Evolutionary conservation across 2,888 invertebrate species (phyloP), one percentile per base, ranked within the genome.

Genomic region (Iselma pallidipennis): DNA sequence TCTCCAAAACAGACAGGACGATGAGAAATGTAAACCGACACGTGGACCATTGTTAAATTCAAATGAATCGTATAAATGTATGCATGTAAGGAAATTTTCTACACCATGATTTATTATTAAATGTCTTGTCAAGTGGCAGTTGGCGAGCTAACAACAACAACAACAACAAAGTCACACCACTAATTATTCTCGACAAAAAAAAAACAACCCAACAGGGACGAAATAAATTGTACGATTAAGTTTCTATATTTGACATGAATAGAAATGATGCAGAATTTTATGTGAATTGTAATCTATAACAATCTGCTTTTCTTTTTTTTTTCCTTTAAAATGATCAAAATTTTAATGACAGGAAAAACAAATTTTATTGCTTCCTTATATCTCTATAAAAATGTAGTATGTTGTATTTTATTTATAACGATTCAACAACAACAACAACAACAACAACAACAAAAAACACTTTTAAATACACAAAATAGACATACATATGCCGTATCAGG

Each of bases 281-380:
- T n/a, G n/a, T n/a, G n/a, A n/a, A n/a, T n/a, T n/a, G n/a, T n/a
- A n/a, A n/a, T n/a, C n/a, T n/a, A n/a, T n/a, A n/a, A n/a, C n/a
- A n/a, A n/a, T n/a, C n/a, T n/a, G n/a, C n/a, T n/a, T n/a, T n/a
- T n/a, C n/a, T n/a, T n/a, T n/a, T n/a, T n/a, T n/a, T n/a, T n/a
- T n/a, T n/a, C n/a, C n/a, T n/a, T n/a, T n/a, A n/a, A n/a, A n/a
- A n/a, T n/a, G n/a, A n/a, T n/a, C n/a, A n/a, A n/a, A 21, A 16
- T 51, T 50, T 50, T 45, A 50, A 7, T 49, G 52, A 50, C 55
- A 33, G 25, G 14, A 54, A 55, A 45, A 51, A 55, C 59, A 31
- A 49, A 59, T 42, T 63, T 63, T 63, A 63, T 63, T 59, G 59
- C 63, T 63, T 63, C 63, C 63, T 59, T 52, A 59, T 53, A 55